Percentiles rank a stretch among this genome's conserved stretches.
phyloP scores from a whole-genome alignment of 1,140 invertebrate genomes.

The Pissodes strobi region DNA sequence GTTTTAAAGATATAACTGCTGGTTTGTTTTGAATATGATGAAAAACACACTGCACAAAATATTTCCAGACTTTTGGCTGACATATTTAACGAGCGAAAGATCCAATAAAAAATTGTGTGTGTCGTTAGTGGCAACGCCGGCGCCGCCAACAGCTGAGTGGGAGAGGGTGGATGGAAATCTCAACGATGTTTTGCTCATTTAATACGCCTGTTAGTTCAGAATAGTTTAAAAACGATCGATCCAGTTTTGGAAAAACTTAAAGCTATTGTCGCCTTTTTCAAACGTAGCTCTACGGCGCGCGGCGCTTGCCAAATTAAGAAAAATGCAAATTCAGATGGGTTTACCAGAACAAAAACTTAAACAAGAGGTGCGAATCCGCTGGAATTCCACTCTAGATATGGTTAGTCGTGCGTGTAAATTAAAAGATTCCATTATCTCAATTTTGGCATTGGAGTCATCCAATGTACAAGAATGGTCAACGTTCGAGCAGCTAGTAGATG shows the following conservation, averaged over 20 bases:
- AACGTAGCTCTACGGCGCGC: constrained; percentile 7
- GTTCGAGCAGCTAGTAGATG: not conserved
- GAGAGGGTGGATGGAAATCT: not conserved
- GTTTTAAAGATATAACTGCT: not conserved
- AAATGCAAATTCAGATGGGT: constrained; percentile 12
- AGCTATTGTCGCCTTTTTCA: too few species aligned
- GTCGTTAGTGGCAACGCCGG: constrained; percentile 18
- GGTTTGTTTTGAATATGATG: constrained; percentile 5
- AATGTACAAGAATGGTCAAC: constrained; percentile 5
- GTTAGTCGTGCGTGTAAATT: not conserved
- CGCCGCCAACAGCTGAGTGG: constrained; percentile 6
- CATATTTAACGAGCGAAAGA: constrained; percentile 5
- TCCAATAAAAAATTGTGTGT: constrained; percentile 9
- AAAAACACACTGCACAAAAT: constrained; percentile 15
- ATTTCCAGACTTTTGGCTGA: not conserved
- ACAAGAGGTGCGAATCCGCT: constrained; percentile 4
- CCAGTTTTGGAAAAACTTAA: constrained; percentile 9
- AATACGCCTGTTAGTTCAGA: constrained; percentile 13
- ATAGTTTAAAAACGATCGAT: not conserved
- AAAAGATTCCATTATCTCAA: constrained; percentile 6
- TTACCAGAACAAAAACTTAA: constrained; percentile 12
- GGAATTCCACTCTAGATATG: constrained; percentile 18
- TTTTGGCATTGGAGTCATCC: not conserved
- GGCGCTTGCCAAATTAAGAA: constrained; percentile 6
- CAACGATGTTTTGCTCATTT: too few species aligned